phyloP scores from a whole-genome alignment of 1,140 invertebrate genomes.

The Philopotamus ludificatus region DNA sequence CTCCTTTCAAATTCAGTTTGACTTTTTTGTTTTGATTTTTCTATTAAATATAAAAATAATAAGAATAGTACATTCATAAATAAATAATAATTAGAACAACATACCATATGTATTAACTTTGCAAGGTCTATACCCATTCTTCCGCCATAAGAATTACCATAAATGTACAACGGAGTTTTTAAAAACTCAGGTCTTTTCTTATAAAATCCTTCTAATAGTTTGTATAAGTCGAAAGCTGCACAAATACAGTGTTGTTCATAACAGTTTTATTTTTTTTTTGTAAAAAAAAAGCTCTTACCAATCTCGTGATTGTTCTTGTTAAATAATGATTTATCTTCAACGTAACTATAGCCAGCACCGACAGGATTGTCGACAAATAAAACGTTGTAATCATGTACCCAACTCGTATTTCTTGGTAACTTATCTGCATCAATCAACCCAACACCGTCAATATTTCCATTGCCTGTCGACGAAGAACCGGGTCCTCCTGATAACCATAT shows the following conservation, averaged over 20 bases:
- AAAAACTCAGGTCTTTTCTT: constrained; percentile 65
- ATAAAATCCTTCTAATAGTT: constrained; percentile 67
- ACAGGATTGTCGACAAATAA: constrained; percentile 4
- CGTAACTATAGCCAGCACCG: neutral
- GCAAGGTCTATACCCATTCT: constrained; percentile 86
- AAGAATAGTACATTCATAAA: too few species aligned
- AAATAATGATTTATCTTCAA: constrained; percentile 47
- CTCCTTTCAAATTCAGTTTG: constrained; percentile 69
- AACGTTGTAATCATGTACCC: constrained; percentile 53
- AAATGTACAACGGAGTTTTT: constrained; percentile 74
- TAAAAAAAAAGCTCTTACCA: constrained; percentile 46
- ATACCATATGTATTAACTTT: constrained; percentile 61
- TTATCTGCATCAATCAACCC: constrained; percentile 68
- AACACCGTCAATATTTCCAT: constrained; percentile 77
- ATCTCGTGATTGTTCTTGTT: constrained; percentile 71
- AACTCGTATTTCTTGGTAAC: constrained; percentile 68
- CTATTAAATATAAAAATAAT: too few species aligned
- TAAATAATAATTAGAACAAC: too few species aligned
- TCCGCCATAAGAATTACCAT: constrained; percentile 86
- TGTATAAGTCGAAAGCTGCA: constrained; percentile 73
- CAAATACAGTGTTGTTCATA: neutral
- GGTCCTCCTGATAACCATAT: constrained; percentile 80
- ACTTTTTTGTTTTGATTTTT: constrained; percentile 45
- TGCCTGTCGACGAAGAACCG: too few species aligned
- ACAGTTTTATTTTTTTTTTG: neutral